A percentile compares a stretch with the other conserved stretches of the same genome.
Evolutionary conservation across 23 tunicate genomes (phyloP).

Genomic region (Corella eumyota): DNA sequence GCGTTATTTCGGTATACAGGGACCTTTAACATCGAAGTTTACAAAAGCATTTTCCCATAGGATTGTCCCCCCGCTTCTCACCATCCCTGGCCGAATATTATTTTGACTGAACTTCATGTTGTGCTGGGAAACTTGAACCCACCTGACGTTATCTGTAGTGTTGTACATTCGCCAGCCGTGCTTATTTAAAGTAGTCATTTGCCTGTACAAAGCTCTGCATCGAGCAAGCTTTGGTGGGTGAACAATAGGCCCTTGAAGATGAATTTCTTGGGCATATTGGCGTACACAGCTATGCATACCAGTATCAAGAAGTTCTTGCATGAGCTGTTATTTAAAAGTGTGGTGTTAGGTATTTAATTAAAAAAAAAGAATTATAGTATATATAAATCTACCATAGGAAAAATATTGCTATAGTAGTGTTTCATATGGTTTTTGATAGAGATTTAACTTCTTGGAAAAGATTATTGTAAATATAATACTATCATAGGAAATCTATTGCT

Average conservation of each 20-base stretch:
- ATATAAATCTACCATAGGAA: no score
- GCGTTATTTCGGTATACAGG: no score
- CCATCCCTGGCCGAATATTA: slow-evolving; percentile 1
- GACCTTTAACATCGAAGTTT: slow-evolving; percentile 19
- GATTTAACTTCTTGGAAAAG: no score
- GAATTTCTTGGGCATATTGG: slow-evolving; percentile 38
- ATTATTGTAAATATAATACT: no score
- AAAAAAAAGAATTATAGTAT: no score
- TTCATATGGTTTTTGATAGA: no score
- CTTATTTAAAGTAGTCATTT: slow-evolving; percentile 13
- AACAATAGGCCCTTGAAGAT: slow-evolving; percentile 22
- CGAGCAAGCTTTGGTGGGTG: slow-evolving; percentile 8
- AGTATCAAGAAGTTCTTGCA: slow-evolving; percentile 30
- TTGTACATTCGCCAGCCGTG: slow-evolving; percentile 23
- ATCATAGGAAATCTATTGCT: no score
- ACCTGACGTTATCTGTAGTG: slow-evolving; percentile 37
- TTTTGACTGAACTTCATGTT: slow-evolving; percentile 1
- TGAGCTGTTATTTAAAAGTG: slow-evolving; percentile 16
- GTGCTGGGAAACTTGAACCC: background rate
- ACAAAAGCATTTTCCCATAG: slow-evolving; percentile 57
- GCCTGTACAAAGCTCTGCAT: slow-evolving; percentile 12
- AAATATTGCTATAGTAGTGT: no score
- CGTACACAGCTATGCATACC: slow-evolving; percentile 55
- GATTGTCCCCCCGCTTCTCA: slow-evolving; percentile 1
- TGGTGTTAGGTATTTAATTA: no score